A percentile compares a stretch with the other conserved stretches of the same genome.
These are phyloP conservation scores for Patella ulyssiponensis DNA, from an alignment of 2,888 invertebrate species.

Conservation along the genomic window DNA sequence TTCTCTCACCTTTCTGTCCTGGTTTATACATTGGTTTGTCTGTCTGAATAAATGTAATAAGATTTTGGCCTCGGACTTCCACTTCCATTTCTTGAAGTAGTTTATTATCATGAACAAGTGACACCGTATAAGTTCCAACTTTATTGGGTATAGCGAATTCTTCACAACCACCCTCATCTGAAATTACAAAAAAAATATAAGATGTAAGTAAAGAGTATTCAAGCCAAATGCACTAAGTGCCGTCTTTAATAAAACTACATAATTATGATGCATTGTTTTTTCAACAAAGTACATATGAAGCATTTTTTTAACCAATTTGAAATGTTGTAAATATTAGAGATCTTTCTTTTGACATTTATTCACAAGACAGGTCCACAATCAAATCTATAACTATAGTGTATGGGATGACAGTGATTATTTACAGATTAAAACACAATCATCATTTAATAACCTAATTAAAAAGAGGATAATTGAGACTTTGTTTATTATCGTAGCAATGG, in stretches of 20 bases:
- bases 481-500: too few species aligned
- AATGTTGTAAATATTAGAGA: background rate
- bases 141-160: conserved; percentile 38
- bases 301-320: background rate
- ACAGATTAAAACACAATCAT: too few species aligned
- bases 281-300: too few species aligned
- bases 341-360: background rate
- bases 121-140: conserved; percentile 36
- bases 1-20: conserved; percentile 53
- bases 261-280: too few species aligned
- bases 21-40: conserved; percentile 66
- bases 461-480: too few species aligned
- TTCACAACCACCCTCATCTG: conserved; percentile 45
- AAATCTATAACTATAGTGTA: too few species aligned
- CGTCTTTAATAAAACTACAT: too few species aligned
- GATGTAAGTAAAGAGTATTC: background rate
- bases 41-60: conserved; percentile 60
- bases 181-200: conserved; percentile 7
- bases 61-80: conserved; percentile 34
- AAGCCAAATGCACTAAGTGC: too few species aligned
- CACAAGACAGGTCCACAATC: too few species aligned
- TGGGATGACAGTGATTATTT: too few species aligned
- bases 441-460: too few species aligned
- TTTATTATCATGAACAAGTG: background rate
- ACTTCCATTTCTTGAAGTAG: conserved; percentile 27